Evolutionary conservation across 2,113 vertebrate species (phyloP).

Genomic region (Tautogolabrus adspersus): DNA sequence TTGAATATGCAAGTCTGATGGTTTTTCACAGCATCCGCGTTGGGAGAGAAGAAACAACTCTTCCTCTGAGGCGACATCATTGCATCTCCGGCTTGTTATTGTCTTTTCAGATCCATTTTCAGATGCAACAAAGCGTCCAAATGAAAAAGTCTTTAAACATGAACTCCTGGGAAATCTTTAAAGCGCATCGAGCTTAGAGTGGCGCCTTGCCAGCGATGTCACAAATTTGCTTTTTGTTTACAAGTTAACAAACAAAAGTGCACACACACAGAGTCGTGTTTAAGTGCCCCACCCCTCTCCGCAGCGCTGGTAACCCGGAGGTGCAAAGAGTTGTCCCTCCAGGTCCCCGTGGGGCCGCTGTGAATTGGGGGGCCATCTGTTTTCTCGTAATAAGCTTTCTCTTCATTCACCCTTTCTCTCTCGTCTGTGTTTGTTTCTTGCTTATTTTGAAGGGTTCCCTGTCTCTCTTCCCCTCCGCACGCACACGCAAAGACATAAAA

Average conservation of each 20-base stretch:
- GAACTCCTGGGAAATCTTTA: conserved; percentile 57
- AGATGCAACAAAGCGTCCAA: conserved; percentile 38
- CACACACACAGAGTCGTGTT: conserved; percentile 72
- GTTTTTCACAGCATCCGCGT: conserved; percentile 5
- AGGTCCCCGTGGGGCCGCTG: conserved; percentile 74
- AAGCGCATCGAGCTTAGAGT: conserved; percentile 4
- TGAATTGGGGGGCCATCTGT: conserved; percentile 87
- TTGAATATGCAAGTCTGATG: conserved; percentile 12
- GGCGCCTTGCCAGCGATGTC: conserved; percentile 66
- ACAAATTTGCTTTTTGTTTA: conserved; percentile 78
- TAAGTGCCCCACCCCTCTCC: conserved; percentile 74
- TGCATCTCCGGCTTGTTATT: background rate
- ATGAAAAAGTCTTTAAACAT: conserved; percentile 51
- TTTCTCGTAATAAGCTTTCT: conserved; percentile 85
- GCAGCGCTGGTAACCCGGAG: conserved; percentile 76
- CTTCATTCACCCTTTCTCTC: conserved; percentile 70
- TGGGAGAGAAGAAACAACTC: conserved; percentile 7
- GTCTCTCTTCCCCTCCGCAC: background rate
- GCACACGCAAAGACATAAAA: conserved; percentile 31
- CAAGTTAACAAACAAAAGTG: conserved; percentile 78
- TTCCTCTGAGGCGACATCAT: background rate
- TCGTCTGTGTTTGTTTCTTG: conserved; percentile 32
- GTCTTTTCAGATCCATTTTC: conserved; percentile 29
- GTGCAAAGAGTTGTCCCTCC: conserved; percentile 82
- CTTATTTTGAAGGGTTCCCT: conserved; percentile 29